These are phyloP conservation scores for Stenotaenia linearis DNA, from an alignment of 2,888 invertebrate species.

Conservation along the genomic window DNA sequence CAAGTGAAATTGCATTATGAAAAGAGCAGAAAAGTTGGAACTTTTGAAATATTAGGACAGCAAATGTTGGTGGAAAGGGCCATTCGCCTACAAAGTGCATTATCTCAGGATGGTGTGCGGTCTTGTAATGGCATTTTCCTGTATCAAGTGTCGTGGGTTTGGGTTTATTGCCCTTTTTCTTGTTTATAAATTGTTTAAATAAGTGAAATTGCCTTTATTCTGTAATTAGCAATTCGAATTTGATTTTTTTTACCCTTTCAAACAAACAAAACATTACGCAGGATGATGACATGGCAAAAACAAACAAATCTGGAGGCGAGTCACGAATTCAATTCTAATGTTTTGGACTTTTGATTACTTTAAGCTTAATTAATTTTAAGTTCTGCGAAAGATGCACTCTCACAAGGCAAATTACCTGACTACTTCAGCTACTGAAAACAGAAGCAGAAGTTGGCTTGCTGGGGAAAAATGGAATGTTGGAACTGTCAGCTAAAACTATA, in stretches of 20 bases:
- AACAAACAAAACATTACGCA: not conserved
- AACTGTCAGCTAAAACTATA: not conserved
- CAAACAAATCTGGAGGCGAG: not conserved
- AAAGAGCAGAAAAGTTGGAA: not conserved
- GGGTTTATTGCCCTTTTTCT: not conserved
- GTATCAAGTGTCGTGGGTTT: not conserved
- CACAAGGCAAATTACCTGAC: not conserved
- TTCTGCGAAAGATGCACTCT: not conserved
- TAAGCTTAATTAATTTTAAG: not conserved
- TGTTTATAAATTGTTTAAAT: not conserved
- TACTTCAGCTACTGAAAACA: not conserved
- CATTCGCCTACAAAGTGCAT: constrained; percentile 19
- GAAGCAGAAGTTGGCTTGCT: not conserved
- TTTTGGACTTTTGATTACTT: constrained; percentile 13
- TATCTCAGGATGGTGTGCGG: not conserved
- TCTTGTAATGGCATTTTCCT: not conserved
- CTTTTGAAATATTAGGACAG: constrained; percentile 22
- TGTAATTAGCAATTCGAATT: too few species aligned
- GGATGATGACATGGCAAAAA: not conserved
- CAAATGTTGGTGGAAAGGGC: not conserved
- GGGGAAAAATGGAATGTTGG: not conserved
- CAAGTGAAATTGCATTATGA: constrained; percentile 5
- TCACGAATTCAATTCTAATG: not conserved
- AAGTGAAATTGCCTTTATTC: not conserved
- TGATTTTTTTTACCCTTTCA: not conserved